These are phyloP conservation scores for Phyto melanocephala DNA, from an alignment of 2,888 invertebrate species.

Conservation along the genomic window DNA sequence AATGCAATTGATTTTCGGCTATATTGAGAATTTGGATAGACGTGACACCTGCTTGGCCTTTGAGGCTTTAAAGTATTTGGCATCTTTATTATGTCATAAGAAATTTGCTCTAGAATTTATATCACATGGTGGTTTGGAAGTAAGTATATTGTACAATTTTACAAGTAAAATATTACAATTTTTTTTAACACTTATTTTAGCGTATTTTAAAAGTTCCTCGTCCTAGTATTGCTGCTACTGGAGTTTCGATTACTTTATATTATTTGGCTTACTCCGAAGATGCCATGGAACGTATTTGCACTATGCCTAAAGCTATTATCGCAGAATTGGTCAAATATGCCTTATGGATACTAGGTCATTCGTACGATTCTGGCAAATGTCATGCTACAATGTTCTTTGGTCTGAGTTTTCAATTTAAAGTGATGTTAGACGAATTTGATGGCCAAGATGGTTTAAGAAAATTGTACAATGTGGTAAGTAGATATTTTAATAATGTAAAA, in stretches of 20 bases:
- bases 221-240: conserved; percentile 96
- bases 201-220: conserved; percentile 92
- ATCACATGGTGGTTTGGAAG: conserved; percentile 90
- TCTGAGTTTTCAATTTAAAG: conserved; percentile 93
- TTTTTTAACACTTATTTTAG: no score
- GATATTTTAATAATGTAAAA: not conserved
- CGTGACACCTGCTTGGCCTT: conserved; percentile 95
- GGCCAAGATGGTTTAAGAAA: conserved; percentile 93
- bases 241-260: conserved; percentile 95
- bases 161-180: no score
- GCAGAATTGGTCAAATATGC: conserved; percentile 92
- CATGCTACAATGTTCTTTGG: conserved; percentile 99
- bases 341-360: conserved; percentile 96
- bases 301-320: conserved; percentile 88
- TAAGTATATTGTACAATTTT: conserved; percentile 23
- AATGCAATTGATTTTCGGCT: conserved; percentile 92
- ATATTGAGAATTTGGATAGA: conserved; percentile 92
- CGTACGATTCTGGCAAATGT: conserved; percentile 97
- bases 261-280: conserved; percentile 98
- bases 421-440: conserved; percentile 97
- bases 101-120: conserved; percentile 98
- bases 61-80: conserved; percentile 96
- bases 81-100: conserved; percentile 97
- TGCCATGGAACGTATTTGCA: conserved; percentile 97
- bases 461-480: conserved; percentile 89